Conservation (phyloP, 1,140 invertebrate genomes). For the Aphaenogaster rudis region DNA sequence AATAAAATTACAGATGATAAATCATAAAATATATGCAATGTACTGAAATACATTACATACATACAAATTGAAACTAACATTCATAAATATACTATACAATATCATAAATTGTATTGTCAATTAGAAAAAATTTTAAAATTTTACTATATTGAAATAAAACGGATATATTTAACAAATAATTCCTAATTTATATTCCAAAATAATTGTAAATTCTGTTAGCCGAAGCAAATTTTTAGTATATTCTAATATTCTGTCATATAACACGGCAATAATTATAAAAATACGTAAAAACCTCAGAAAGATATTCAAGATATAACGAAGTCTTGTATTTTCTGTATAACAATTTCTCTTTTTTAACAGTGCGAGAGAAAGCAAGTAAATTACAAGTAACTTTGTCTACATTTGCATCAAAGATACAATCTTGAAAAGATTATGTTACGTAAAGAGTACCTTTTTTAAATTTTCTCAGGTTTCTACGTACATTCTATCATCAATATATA, state of each 20-base stretch:
- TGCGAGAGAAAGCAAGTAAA: not conserved
- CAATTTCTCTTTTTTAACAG: not conserved
- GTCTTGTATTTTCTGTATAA: not conserved
- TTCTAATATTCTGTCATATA: constrained; percentile 20
- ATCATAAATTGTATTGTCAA: constrained; percentile 17
- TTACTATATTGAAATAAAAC: constrained; percentile 13
- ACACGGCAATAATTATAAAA: not conserved
- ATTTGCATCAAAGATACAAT: not conserved
- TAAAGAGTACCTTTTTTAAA: not conserved
- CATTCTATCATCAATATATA: not conserved
- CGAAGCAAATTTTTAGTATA: constrained; percentile 14
- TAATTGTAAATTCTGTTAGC: not conserved
- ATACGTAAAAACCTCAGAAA: not conserved
- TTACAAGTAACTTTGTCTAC: not conserved
- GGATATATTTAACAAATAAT: not conserved
- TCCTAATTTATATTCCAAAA: not conserved
- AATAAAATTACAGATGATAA: not conserved
- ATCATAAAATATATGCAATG: not conserved
- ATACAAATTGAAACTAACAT: not conserved
- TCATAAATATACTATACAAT: constrained; percentile 19
- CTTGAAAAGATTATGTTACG: not conserved
- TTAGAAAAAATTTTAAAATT: not conserved
- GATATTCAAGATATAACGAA: not conserved
- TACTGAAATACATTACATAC: not conserved
- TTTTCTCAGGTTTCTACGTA: not conserved